Conservation (phyloP, 1,140 invertebrate genomes). For the Nixonia krombeini region DNA sequence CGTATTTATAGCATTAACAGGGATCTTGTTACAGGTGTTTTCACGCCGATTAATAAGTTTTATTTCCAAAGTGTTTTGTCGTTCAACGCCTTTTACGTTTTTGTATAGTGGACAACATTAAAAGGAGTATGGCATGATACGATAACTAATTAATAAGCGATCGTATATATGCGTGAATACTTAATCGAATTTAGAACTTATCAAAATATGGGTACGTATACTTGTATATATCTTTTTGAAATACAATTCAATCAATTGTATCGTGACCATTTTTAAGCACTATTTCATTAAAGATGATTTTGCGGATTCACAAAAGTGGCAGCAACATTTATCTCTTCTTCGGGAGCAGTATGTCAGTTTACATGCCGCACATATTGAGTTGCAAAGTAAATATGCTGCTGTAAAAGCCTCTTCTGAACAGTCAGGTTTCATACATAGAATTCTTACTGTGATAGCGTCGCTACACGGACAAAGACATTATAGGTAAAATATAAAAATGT, state of each 20-base stretch:
- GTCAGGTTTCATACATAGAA: conserved; percentile 84
- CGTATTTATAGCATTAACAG: too few species aligned
- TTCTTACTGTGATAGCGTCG: conserved; percentile 84
- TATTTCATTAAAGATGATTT: conserved; percentile 46
- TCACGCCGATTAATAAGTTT: too few species aligned
- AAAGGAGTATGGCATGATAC: neutral
- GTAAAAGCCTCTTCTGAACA: conserved; percentile 76
- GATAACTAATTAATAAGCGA: neutral
- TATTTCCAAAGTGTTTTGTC: too few species aligned
- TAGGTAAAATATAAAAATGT: conserved; percentile 73
- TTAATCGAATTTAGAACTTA: neutral
- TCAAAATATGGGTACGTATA: neutral
- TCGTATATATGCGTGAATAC: neutral
- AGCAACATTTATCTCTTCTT: conserved; percentile 87
- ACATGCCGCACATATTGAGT: conserved; percentile 83
- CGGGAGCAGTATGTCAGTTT: conserved; percentile 94
- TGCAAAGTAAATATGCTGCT: conserved; percentile 87
- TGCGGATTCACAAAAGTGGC: conserved; percentile 77
- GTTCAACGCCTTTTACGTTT: too few species aligned
- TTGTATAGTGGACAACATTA: too few species aligned
- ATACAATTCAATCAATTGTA: neutral
- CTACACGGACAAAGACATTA: conserved; percentile 86
- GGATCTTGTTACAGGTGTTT: too few species aligned
- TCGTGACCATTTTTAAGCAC: neutral
- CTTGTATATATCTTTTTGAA: neutral